Evolutionary conservation across 2,888 invertebrate genomes (phyloP).

Genomic region (Quadroppia sp.): DNA sequence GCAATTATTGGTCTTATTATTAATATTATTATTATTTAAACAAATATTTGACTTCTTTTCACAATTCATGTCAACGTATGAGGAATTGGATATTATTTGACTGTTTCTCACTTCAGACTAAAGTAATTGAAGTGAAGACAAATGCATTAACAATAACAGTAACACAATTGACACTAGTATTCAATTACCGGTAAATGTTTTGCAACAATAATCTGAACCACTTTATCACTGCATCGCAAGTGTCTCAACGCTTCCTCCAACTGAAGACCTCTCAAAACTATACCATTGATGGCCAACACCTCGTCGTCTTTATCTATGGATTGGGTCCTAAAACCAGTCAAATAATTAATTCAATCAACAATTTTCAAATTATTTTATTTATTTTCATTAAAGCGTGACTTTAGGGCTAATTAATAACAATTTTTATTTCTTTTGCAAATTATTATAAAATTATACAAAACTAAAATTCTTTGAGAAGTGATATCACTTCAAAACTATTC

Average conservation of each 20-base stretch:
- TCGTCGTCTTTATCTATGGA: conserved; percentile 67
- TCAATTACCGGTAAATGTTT: conserved; percentile 29
- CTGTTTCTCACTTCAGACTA: conserved; percentile 12
- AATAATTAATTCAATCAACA: too few relatives aligned
- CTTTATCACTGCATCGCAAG: conserved; percentile 45
- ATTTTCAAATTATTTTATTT: neutral
- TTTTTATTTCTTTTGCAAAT: neutral
- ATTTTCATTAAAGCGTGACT: too few relatives aligned
- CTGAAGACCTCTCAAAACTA: conserved; percentile 68
- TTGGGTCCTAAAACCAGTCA: conserved; percentile 20
- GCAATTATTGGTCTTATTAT: neutral
- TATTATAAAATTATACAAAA: neutral
- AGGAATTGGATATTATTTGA: conserved; percentile 16
- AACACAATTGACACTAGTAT: neutral
- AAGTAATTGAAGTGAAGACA: conserved; percentile 16
- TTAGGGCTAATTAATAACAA: neutral
- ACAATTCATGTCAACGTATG: conserved; percentile 9
- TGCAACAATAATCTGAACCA: conserved; percentile 47
- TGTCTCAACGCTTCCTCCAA: conserved; percentile 46
- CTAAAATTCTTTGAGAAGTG: neutral
- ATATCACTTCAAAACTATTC: neutral
- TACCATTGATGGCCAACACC: conserved; percentile 81
- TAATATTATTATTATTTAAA: conserved; percentile 10
- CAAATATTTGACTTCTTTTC: conserved; percentile 15
- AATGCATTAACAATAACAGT: conserved; percentile 9